Evolutionary conservation across 2,113 vertebrate species (phyloP), one percentile per base, ranked within the genome.

Genomic region (Salvelinus fontinalis): DNA sequence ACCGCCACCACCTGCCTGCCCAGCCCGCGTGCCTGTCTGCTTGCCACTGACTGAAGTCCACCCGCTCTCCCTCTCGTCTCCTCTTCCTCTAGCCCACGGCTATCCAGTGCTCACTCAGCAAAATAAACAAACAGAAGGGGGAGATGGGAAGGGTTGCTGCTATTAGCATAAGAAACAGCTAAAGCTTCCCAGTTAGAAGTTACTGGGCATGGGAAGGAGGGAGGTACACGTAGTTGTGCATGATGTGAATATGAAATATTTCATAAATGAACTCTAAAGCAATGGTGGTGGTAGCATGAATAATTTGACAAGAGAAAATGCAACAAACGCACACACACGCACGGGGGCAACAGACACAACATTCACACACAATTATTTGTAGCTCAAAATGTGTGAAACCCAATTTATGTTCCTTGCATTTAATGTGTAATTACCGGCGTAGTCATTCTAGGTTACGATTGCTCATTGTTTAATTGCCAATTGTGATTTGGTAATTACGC

Each of bases 41-140:
- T 84, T 74, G 87, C 83, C 89, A 94, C 93, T 94, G 93, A 94
- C 93, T 94, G 93, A 94, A 93, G 92, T 94, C 89, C 90, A 86
- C 88, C 60, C 65, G 12, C 65, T 83, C 92, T 93, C 89, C 88
- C 93, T 91, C 90, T 78, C 78, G 72, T 62, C 70, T 34, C 49
- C 24, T 91, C 92, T 93, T 72, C 29, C 44, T 60, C 74, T 75
- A 57, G 82, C 86, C 75, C 18, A 24, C 24, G 75, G 87, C 85
- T 73, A 79, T 83, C 67, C 73, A 22, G 57, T 82, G 85, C 79
- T 78, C 81, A 70, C 80, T 85, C 85, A 83, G 83, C 85, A 87
- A 85, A 84, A 87, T 87, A 85, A 82, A 89, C 85, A 89, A 81
- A 85, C 80, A 67, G 27, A 57, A 14, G 77, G 77, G 67, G 68